A percentile compares a stretch with the other conserved stretches of the same genome.
phyloP scores from a whole-genome alignment of 2,113 vertebrate genomes.

The Cariama cristata region DNA sequence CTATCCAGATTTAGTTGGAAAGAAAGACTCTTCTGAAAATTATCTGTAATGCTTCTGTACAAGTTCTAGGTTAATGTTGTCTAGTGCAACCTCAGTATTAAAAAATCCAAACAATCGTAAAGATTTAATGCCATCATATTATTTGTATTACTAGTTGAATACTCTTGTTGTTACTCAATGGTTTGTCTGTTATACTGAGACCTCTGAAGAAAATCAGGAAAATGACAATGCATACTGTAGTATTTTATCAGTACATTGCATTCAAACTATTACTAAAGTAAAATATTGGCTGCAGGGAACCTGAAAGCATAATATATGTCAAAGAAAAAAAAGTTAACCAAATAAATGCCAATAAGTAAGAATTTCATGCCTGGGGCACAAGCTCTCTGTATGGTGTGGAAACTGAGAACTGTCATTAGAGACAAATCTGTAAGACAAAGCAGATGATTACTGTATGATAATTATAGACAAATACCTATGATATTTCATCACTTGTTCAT shows the following conservation, averaged over 20 bases:
- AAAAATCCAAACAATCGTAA: background rate
- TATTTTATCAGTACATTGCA: background rate
- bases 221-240: background rate
- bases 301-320: background rate
- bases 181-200: background rate
- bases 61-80: background rate
- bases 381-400: background rate
- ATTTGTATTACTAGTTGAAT: background rate
- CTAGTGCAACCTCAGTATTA: background rate
- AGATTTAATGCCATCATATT: background rate
- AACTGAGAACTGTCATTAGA: background rate
- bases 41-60: background rate
- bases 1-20: background rate
- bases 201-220: background rate
- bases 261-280: background rate
- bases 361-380: background rate
- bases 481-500: background rate
- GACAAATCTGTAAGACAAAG: background rate
- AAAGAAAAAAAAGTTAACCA: background rate
- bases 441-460: background rate
- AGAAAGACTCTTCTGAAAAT: background rate
- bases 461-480: background rate
- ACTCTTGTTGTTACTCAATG: background rate
- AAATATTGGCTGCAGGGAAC: background rate
- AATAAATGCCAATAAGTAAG: background rate